A percentile compares a stretch with the other conserved stretches of the same genome.
Evolutionary conservation across 2,797 vertebrate species (phyloP).

Genomic region (Hapalemur alaotrensis): DNA sequence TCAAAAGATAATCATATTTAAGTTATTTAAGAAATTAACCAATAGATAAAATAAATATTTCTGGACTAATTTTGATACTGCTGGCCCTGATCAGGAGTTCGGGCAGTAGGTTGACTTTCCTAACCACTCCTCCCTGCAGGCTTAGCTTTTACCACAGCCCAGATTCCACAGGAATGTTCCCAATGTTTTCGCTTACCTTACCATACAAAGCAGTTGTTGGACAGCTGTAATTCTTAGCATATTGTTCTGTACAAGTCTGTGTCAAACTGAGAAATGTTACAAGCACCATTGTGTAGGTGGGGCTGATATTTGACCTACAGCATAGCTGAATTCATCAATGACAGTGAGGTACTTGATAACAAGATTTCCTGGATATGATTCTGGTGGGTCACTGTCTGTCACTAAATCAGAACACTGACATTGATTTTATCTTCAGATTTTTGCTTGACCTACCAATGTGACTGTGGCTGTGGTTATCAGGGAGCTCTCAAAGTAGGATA

Average conservation of each 20-base stretch:
- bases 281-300: background rate
- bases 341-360: background rate
- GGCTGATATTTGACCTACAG: background rate
- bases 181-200: background rate
- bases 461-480: slow-evolving; percentile 45
- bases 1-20: background rate
- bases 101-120: background rate
- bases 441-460: slow-evolving; percentile 64
- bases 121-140: background rate
- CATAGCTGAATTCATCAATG: background rate
- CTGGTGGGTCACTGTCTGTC: slow-evolving; percentile 26
- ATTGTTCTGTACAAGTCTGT: background rate
- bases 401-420: slow-evolving; percentile 39
- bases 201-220: background rate
- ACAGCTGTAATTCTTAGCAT: background rate
- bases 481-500: slow-evolving; percentile 44
- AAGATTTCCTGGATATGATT: background rate
- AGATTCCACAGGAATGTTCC: background rate
- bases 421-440: slow-evolving; percentile 64
- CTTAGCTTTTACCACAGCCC: background rate
- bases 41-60: background rate
- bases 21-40: background rate
- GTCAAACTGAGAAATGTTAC: background rate
- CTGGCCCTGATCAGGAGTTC: background rate
- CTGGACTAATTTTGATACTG: background rate